Evolutionary conservation across 2,797 vertebrate species (phyloP).

Genomic region (Aeoliscus strigatus): DNA sequence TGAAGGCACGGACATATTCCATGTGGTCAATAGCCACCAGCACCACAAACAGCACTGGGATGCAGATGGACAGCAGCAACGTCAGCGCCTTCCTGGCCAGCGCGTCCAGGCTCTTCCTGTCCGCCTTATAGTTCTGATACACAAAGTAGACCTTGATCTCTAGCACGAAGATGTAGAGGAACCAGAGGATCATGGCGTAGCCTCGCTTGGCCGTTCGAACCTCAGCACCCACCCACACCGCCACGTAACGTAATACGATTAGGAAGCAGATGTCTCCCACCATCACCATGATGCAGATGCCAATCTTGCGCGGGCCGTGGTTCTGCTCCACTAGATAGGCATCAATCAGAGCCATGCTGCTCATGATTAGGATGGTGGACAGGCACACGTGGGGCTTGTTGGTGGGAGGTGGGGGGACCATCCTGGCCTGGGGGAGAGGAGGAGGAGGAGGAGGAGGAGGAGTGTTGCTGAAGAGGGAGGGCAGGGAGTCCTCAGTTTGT

Average conservation of each 20-base stretch:
- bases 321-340: conserved; percentile 83
- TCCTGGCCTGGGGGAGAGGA: conserved; percentile 48
- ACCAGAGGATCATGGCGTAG: conserved; percentile 86
- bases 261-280: conserved; percentile 87
- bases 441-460: conserved; percentile 19
- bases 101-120: conserved; percentile 78
- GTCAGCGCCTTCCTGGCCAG: conserved; percentile 78
- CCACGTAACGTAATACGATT: conserved; percentile 82
- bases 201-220: conserved; percentile 85
- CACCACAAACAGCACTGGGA: conserved; percentile 77
- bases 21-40: conserved; percentile 81
- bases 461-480: conserved; percentile 31
- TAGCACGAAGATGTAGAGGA: conserved; percentile 82
- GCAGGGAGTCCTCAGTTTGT: conserved; percentile 45
- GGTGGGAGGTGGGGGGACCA: conserved; percentile 78
- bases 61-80: conserved; percentile 74
- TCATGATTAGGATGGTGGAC: conserved; percentile 80
- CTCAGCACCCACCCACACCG: conserved; percentile 86
- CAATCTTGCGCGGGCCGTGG: conserved; percentile 78
- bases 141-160: conserved; percentile 86
- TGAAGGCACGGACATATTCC: conserved; percentile 84
- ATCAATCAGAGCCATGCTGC: conserved; percentile 79
- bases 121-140: conserved; percentile 88
- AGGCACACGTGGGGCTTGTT: conserved; percentile 87
- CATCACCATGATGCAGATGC: conserved; percentile 82